Base-by-base conservation (phyloP, 2,113 vertebrate species). In the Cairina moschata region DNA sequence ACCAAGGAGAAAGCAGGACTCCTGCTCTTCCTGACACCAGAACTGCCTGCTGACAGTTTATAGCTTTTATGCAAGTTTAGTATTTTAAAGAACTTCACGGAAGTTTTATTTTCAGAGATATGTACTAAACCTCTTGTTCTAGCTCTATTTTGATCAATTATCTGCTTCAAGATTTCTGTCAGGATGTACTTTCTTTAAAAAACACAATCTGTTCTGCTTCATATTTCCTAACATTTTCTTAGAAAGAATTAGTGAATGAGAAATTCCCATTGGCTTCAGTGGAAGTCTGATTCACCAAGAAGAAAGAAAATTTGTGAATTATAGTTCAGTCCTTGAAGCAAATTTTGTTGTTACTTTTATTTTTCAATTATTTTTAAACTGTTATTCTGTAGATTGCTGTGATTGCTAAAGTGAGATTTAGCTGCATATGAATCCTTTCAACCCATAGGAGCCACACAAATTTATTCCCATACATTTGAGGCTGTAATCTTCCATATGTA, bases 381-480 rank as follows among this genome's bases (percentile, higher is more conserved):
- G 6, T 50, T 31, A 20, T 48, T 65, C 62, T 77, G 17, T 17
- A 62, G 14, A 65, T 31, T 77, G 3, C 3, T 36, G 8, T 25
- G 8, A 91, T 29, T 34, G 50, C 6, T 44, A 20, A 29, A 32
- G 7, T 36, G 52, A 84, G 15, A 54, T 4, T 32, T 63, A 79
- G 20, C 5, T n/a, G 8, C 44, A 3, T 26, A 17, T 65, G 4
- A 74, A 72, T 55, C 22, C 9, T 6, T 76, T 88, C 68, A 81
- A n/a, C 1, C 6, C 6, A 23, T 2, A 31, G 3, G 3, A 60
- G 2, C 2, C 21, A 29, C 18, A 72, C 0, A 58, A 22, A 34
- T 60, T 40, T 83, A 4, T 20, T 66, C 4, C 3, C 4, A 18
- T 32, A 22, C 1, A 15, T n/a, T 71, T 52, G 17, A 74, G 77